These are phyloP conservation scores for Himalopsyche anomala DNA, from an alignment of 2,888 invertebrate species.

Conservation along the genomic window DNA sequence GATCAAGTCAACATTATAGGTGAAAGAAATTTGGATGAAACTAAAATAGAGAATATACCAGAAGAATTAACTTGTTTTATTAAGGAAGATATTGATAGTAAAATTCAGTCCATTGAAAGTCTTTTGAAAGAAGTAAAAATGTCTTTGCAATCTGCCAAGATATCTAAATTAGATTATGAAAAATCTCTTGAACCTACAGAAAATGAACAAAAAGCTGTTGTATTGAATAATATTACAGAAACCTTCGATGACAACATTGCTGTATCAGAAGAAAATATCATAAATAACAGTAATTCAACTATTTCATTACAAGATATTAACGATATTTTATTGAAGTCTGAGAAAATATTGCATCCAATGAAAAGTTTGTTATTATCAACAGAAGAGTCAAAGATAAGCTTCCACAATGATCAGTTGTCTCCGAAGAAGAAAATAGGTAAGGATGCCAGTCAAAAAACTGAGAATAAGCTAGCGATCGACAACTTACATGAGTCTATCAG, in stretches of 20 bases:
- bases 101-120: conserved; percentile 75
- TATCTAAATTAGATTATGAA: conserved; percentile 66
- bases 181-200: conserved; percentile 6
- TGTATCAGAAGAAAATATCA: conserved; percentile 54
- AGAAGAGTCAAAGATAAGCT: background rate
- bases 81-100: conserved; percentile 74
- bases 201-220: background rate
- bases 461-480: conserved; percentile 70
- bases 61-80: conserved; percentile 66
- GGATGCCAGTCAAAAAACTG: background rate
- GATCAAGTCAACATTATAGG: background rate
- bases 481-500: conserved; percentile 71
- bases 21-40: background rate
- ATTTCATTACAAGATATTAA: conserved; percentile 70
- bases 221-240: background rate
- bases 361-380: conserved; percentile 10
- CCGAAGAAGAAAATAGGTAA: background rate
- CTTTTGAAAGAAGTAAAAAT: conserved; percentile 74
- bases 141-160: conserved; percentile 72
- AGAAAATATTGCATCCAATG: conserved; percentile 71
- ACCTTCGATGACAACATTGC: background rate
- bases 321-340: conserved; percentile 71
- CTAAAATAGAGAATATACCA: background rate
- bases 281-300: background rate
- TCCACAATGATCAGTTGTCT: background rate